Evolutionary conservation across 2,113 vertebrate species (phyloP).

Genomic region (Pyrgilauda ruficollis): DNA sequence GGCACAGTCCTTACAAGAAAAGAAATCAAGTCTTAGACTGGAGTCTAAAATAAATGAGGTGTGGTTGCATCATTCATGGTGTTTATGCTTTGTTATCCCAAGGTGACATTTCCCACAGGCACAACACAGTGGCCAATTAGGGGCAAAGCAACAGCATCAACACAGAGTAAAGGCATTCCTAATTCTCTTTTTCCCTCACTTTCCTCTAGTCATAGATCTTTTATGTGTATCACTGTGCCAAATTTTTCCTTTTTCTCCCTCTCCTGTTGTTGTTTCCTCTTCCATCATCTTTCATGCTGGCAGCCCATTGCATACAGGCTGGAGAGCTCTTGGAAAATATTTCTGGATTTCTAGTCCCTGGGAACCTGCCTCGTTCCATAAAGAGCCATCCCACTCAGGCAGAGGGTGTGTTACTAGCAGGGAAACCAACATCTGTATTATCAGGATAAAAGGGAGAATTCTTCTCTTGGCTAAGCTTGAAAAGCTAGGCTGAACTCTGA

Average conservation of each 20-base stretch:
- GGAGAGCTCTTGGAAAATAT: not conserved
- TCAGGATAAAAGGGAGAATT: not conserved
- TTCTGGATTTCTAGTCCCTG: not conserved
- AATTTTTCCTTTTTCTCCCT: not conserved
- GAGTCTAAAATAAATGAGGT: not conserved
- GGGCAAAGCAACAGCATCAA: not conserved
- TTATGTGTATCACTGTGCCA: not conserved
- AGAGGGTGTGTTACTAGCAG: not conserved
- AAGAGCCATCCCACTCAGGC: not conserved
- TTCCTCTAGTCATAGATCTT: not conserved
- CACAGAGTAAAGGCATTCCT: not conserved
- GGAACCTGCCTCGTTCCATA: not conserved
- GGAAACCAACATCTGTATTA: not conserved
- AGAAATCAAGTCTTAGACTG: not conserved
- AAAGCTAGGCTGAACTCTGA: not conserved
- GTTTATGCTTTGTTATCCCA: not conserved
- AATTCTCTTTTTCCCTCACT: not conserved
- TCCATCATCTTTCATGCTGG: not conserved
- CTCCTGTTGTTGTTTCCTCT: not conserved
- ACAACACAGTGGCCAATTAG: fast-evolving
- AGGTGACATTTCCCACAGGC: not conserved
- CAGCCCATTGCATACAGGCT: not conserved
- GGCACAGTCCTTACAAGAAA: not conserved
- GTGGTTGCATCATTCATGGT: not conserved
- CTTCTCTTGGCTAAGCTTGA: not conserved